phyloP scores from a whole-genome alignment of 2,888 invertebrate species.

The Drosophila paucipuncta region DNA sequence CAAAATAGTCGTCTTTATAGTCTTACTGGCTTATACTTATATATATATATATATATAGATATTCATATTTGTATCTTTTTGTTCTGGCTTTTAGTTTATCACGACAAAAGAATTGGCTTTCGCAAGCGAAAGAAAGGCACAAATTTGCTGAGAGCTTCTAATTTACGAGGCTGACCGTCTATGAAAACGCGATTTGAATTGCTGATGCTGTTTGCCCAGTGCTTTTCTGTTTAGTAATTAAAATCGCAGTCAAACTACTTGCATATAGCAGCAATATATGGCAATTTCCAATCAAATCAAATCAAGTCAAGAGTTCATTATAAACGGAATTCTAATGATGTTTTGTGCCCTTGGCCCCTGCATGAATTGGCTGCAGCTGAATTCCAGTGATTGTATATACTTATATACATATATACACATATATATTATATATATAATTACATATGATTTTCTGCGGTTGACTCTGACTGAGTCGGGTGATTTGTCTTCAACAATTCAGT shows the following conservation, averaged over 20 bases:
- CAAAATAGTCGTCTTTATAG: slow-evolving; percentile 13
- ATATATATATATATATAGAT: no score
- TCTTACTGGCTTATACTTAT: neutral
- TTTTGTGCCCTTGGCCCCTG: slow-evolving; percentile 47
- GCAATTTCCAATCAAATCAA: slow-evolving; percentile 1
- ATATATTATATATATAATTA: slow-evolving; percentile 56
- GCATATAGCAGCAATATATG: neutral
- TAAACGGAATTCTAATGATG: slow-evolving; percentile 45
- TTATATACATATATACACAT: slow-evolving; percentile 12
- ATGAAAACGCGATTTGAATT: slow-evolving; percentile 68
- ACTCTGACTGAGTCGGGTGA: slow-evolving; percentile 49
- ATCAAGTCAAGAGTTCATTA: slow-evolving; percentile 21
- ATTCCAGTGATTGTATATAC: neutral
- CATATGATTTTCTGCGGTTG: slow-evolving; percentile 69
- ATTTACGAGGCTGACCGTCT: slow-evolving; percentile 42
- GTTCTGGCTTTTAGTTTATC: slow-evolving; percentile 44
- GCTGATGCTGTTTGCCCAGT: slow-evolving; percentile 41
- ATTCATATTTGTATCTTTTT: neutral
- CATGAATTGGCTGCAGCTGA: slow-evolving; percentile 24
- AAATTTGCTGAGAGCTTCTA: slow-evolving; percentile 22
- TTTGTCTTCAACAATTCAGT: slow-evolving; percentile 48
- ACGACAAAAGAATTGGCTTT: slow-evolving; percentile 53
- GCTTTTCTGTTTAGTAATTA: slow-evolving; percentile 33
- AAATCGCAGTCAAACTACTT: slow-evolving; percentile 6
- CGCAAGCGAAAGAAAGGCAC: slow-evolving; percentile 22